Percentiles rank a stretch among this genome's conserved stretches.
phyloP scores from a whole-genome alignment of 2,888 invertebrate species.

The Scelioninae gen. 2 region DNA sequence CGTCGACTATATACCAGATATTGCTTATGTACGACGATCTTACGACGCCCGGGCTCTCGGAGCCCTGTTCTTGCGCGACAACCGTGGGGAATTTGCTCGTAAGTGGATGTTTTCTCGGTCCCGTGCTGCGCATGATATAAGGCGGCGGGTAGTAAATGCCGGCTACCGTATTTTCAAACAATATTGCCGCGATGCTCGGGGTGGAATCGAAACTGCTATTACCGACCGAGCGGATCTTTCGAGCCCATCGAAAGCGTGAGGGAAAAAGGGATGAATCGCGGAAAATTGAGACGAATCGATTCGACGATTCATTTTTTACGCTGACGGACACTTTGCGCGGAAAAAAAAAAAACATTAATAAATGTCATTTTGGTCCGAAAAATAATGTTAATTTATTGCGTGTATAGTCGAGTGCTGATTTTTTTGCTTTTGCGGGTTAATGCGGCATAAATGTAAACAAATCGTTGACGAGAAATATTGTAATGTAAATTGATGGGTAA shows the following conservation, averaged over 20 bases:
- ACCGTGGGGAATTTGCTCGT: slow-evolving; percentile 53
- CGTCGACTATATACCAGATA: slow-evolving; percentile 62
- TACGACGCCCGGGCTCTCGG: slow-evolving; percentile 47
- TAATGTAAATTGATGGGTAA: no score
- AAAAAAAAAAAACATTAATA: no score
- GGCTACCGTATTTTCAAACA: slow-evolving; percentile 33
- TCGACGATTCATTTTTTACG: no score
- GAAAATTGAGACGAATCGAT: no score
- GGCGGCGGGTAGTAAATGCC: slow-evolving; percentile 32
- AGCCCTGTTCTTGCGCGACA: slow-evolving; percentile 49
- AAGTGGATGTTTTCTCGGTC: slow-evolving; percentile 53
- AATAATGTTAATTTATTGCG: no score
- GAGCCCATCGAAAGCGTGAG: slow-evolving; percentile 8
- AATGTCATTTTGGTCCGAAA: no score
- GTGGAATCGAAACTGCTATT: slow-evolving; percentile 46
- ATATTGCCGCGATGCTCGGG: slow-evolving; percentile 18
- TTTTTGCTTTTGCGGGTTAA: no score
- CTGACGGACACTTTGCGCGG: no score
- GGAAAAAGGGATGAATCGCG: neutral
- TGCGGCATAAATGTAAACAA: no score
- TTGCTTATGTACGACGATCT: slow-evolving; percentile 63
- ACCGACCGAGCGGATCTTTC: slow-evolving; percentile 26
- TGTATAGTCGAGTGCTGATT: no score
- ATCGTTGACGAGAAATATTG: no score
- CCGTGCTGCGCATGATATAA: slow-evolving; percentile 41